Base-by-base conservation (phyloP, 2,888 invertebrate genomes). In the Ptychoptera albimana region DNA sequence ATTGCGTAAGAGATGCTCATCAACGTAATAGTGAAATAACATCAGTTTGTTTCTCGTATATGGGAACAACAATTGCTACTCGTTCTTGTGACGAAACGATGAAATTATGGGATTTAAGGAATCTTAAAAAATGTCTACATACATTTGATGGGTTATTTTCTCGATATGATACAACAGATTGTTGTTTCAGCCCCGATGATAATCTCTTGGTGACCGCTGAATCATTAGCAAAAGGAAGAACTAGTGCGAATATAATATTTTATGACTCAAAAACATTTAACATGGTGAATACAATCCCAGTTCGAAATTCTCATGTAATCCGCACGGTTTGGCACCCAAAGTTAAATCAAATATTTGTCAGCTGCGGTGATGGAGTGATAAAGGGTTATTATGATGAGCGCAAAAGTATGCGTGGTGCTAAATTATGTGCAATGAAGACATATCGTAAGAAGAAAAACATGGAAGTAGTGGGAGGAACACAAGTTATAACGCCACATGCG, bases 401-500 rank as follows among this genome's bases (percentile, higher is more conserved):
- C 46, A 74, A 77, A 37, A 94, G 93, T 57, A 71, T 87, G 46
- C 72, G 93, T 5, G 97, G 97, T 0, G 94, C 94, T 0, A 86
- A 89, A 55, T 63, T 93, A 1, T 94, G 93, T 57, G 84, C 85
- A 4, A 77, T 82, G 0, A 92, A 91, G 61, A 75, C 76, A 0
- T 77, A 81, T 52, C 74, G 82, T 43, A 87, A 83, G 59, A 77
- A 79, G 23, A 82, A 84, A 51, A 80, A 85, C 5, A 76, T 84
- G 1, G 93, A 94, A 63, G 80, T 92, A 45, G 77, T 93, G 43
- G 82, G 88, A 42, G 81, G 85, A 0, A 86, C 91, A 52, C 89
- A 94, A 59, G 89, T 97, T 37, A 91, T 98, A 9, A 94, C 97
- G 0, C 97, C 94, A 0, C 91, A 96, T 59, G 91, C 97, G 0